A percentile compares a stretch with the other conserved stretches of the same genome.
Evolutionary conservation across 2,113 vertebrate species (phyloP).

Genomic region (Tylochromis polylepis): DNA sequence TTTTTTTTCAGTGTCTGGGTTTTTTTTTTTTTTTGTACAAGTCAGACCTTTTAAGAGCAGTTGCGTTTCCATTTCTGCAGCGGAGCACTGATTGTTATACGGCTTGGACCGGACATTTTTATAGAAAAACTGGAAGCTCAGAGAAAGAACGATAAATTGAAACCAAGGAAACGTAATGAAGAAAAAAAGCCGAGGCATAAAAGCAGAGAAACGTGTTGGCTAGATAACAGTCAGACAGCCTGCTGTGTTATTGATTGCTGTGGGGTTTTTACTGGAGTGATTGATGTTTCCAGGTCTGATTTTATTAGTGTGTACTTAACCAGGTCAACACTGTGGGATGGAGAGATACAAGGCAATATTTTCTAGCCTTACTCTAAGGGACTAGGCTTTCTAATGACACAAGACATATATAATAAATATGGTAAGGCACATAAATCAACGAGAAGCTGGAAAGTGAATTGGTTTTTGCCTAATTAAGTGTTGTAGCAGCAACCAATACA

Average conservation of each 20-base stretch:
- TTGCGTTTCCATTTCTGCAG: not conserved
- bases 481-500: not conserved
- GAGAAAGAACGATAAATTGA: not conserved
- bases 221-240: not conserved
- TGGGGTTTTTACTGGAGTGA: conserved; percentile 37
- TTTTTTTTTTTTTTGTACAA: not conserved
- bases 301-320: conserved; percentile 45
- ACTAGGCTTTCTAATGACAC: not conserved
- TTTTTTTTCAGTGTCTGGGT: not conserved
- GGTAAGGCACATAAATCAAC: conserved; percentile 39
- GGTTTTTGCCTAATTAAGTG: conserved; percentile 9
- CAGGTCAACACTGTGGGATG: not conserved
- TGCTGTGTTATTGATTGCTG: conserved; percentile 43
- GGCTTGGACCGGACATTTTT: not conserved
- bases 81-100: not conserved
- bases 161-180: not conserved
- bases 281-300: conserved; percentile 37
- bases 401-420: conserved; percentile 7
- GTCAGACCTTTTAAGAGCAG: not conserved
- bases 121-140: not conserved
- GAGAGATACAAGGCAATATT: conserved; percentile 3
- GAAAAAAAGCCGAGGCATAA: not conserved
- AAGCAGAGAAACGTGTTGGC: conserved; percentile 6
- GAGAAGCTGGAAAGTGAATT: not conserved
- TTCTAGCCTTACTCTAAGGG: not conserved